Evolutionary conservation across 2,113 vertebrate genomes (phyloP), one percentile per base, ranked within the genome.

Genomic region (Sinocyclocheilus grahami): DNA sequence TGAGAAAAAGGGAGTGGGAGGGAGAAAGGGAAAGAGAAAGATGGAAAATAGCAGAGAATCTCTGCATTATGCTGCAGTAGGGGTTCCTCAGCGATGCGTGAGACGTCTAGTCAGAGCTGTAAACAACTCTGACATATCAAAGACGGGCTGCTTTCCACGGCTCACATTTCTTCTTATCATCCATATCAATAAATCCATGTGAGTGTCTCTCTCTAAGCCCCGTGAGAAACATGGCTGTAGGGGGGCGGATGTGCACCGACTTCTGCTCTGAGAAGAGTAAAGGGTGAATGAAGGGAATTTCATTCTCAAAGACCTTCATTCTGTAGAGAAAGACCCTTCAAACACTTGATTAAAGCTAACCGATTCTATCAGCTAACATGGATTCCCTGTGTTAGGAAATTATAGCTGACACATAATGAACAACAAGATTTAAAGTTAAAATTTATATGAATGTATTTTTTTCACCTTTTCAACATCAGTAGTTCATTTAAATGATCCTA

Each of bases 41-140:
- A n/a, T 12, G 33, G 53, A 76, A 55, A 88, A 84, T 53, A 51
- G 76, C 24, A 79, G 82, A 91, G 83, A 85, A 91, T 88, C 90
- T 87, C 94, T 92, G 88, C 87, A 89, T 83, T 87, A 84, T 87
- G 80, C 90, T 93, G 90, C 86, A 85, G 83, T 83, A 55, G 78
- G 83, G 78, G 65, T 72, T 83, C 27, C 80, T 85, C 85, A 82
- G 90, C 89, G 27, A 67, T 22, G 65, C 4, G 18, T 13, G 80
- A 82, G 63, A 48, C 46, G 24, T 82, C 80, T 71, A 72, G 81
- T 83, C 81, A 67, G 82, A 74, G 58, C 78, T 83, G 88, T 78
- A 72, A 84, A 87, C 69, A 65, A 87, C 84, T 83, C 76, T 78
- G 76, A 77, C 46, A 3, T 83, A 85, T 81, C 65, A 65, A 82